Conservation (phyloP, 2,797 vertebrate species). For the Adrianichthys oophorus region DNA sequence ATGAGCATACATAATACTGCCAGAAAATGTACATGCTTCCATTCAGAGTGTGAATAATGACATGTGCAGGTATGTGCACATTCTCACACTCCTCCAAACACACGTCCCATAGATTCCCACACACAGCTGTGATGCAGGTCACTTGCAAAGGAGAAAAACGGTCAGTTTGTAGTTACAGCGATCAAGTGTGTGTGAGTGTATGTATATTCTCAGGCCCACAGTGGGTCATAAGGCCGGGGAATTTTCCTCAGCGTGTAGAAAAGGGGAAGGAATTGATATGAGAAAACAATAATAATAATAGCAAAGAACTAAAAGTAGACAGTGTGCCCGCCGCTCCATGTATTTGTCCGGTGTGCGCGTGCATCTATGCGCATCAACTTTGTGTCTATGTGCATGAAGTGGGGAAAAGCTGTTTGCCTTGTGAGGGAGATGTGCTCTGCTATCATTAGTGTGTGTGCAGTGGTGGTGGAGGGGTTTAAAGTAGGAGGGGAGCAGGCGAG, state of each 20-base stretch:
- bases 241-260: conserved; percentile 79
- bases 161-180: conserved; percentile 43
- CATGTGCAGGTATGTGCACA: conserved; percentile 53
- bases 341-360: conserved; percentile 5
- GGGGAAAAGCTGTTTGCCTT: conserved; percentile 83
- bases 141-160: conserved; percentile 56
- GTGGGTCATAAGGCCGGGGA: conserved; percentile 70
- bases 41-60: conserved; percentile 29
- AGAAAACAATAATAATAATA: conserved; percentile 49
- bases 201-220: conserved; percentile 69
- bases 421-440: conserved; percentile 79
- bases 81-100: conserved; percentile 43
- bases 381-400: conserved; percentile 60
- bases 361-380: conserved; percentile 25
- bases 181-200: conserved; percentile 30
- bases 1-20: conserved; percentile 15
- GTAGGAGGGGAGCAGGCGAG: conserved; percentile 79
- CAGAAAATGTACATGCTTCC: conserved; percentile 5
- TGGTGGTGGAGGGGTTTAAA: conserved; percentile 27
- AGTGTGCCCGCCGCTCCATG: conserved; percentile 47
- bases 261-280: conserved; percentile 74
- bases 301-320: conserved; percentile 51
- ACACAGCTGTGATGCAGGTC: conserved; percentile 74
- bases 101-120: conserved; percentile 61
- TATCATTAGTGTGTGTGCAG: conserved; percentile 78